These are phyloP conservation scores for Diarsia dahlii DNA, from an alignment of 2,888 invertebrate genomes.

Conservation along the genomic window DNA sequence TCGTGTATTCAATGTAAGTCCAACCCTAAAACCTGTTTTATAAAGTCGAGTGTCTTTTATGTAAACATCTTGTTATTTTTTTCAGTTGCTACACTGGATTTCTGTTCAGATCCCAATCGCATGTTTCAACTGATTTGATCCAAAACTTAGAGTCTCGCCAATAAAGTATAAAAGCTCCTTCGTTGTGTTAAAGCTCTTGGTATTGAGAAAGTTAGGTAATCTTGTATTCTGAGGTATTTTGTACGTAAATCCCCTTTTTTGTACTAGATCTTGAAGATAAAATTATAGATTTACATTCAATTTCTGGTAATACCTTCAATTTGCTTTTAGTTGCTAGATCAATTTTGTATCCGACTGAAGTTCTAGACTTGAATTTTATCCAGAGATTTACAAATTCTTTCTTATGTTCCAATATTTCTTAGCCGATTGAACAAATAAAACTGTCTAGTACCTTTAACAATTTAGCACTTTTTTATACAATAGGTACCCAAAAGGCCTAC, in stretches of 20 bases:
- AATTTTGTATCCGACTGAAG: not conserved
- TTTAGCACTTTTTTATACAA: not conserved
- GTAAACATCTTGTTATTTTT: not conserved
- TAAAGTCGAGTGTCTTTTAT: not conserved
- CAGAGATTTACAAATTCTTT: not conserved
- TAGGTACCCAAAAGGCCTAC: not conserved
- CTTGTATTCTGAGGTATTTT: slow-evolving; percentile 1
- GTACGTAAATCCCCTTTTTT: not conserved
- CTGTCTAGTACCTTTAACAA: not conserved
- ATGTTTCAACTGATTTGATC: slow-evolving; percentile 16
- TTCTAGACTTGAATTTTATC: not conserved
- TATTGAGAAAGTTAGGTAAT: slow-evolving; percentile 33
- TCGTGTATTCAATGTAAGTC: not conserved
- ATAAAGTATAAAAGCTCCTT: slow-evolving; percentile 19
- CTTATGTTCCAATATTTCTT: not conserved
- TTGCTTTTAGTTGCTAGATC: not conserved
- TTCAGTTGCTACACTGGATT: slow-evolving; percentile 14
- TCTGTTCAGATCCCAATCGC: slow-evolving; percentile 17
- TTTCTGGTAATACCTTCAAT: not conserved
- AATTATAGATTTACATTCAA: not conserved
- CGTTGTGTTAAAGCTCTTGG: slow-evolving; percentile 7
- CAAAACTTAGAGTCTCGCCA: not conserved
- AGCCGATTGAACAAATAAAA: not conserved
- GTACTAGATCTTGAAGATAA: not conserved
- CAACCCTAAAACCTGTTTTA: accelerated